Percentiles rank a stretch among this genome's conserved stretches.
phyloP scores from a whole-genome alignment of 1,140 invertebrate species.

The Oryctes rhinoceros region DNA sequence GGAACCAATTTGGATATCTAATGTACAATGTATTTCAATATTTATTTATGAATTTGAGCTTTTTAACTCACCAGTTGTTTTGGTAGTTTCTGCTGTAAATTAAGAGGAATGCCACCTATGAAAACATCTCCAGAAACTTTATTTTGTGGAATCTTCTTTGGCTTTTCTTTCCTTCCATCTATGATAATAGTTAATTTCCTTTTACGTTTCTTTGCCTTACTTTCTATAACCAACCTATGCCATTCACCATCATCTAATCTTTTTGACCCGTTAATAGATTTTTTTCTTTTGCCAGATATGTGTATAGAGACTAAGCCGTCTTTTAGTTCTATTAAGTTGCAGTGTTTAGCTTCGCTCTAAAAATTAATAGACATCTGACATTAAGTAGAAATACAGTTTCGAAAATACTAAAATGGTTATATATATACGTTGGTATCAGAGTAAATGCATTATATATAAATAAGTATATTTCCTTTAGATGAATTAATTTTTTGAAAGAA shows the following conservation, averaged over 20 bases:
- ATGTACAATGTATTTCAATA: conserved; percentile 30
- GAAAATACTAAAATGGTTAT: too few relatives aligned
- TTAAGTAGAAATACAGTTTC: too few relatives aligned
- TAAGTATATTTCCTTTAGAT: too few relatives aligned
- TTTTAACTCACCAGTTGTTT: conserved; percentile 49
- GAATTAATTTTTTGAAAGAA: too few relatives aligned
- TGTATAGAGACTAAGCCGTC: conserved; percentile 76
- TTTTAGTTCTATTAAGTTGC: conserved; percentile 74
- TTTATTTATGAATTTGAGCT: background rate
- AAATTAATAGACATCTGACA: too few relatives aligned
- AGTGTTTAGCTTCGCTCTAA: conserved; percentile 64
- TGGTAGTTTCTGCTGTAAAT: conserved; percentile 60
- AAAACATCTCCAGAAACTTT: conserved; percentile 76
- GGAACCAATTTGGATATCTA: conserved; percentile 65
- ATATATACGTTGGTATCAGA: too few relatives aligned
- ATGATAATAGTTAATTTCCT: conserved; percentile 75
- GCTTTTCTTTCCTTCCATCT: conserved; percentile 71
- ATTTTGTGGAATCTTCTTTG: conserved; percentile 73
- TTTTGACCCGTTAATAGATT: conserved; percentile 69
- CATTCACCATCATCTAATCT: conserved; percentile 83
- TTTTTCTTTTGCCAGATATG: conserved; percentile 71
- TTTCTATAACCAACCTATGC: conserved; percentile 77
- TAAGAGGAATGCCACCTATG: conserved; percentile 79
- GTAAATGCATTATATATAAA: too few relatives aligned
- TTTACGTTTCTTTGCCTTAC: conserved; percentile 63